Conservation (phyloP, 2,113 vertebrate species). For the Anoura caudifer region DNA sequence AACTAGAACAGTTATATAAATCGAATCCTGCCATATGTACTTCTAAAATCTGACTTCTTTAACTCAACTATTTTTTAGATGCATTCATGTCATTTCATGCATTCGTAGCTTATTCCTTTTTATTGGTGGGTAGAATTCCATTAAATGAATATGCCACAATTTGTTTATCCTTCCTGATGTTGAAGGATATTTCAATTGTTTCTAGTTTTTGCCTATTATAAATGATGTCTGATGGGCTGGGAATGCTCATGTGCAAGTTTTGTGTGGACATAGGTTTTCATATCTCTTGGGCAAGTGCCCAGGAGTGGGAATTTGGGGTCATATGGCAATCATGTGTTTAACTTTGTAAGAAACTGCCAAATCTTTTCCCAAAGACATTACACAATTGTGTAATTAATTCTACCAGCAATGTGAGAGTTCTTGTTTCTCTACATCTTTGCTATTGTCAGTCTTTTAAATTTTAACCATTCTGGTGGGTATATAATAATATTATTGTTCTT, state of each 20-base stretch:
- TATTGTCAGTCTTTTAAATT: background rate
- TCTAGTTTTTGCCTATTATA: background rate
- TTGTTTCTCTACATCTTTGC: background rate
- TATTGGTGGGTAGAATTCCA: background rate
- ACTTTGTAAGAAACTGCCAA: background rate
- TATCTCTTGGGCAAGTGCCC: background rate
- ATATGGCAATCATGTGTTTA: background rate
- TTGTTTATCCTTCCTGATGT: background rate
- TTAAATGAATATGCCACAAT: background rate
- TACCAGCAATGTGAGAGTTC: background rate
- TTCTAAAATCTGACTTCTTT: background rate
- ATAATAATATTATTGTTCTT: background rate
- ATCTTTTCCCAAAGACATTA: background rate
- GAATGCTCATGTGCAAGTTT: background rate
- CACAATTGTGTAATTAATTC: background rate
- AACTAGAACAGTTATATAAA: background rate
- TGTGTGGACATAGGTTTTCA: background rate
- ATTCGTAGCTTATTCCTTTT: background rate
- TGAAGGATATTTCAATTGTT: background rate
- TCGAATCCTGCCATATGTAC: background rate
- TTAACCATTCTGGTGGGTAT: background rate
- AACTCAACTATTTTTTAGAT: background rate
- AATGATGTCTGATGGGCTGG: background rate
- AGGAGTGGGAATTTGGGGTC: background rate
- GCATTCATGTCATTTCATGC: background rate